A percentile compares a stretch with the other conserved stretches of the same genome.
Conservation (phyloP, 2,113 vertebrate species). For the Drymodes brunneopygia region DNA sequence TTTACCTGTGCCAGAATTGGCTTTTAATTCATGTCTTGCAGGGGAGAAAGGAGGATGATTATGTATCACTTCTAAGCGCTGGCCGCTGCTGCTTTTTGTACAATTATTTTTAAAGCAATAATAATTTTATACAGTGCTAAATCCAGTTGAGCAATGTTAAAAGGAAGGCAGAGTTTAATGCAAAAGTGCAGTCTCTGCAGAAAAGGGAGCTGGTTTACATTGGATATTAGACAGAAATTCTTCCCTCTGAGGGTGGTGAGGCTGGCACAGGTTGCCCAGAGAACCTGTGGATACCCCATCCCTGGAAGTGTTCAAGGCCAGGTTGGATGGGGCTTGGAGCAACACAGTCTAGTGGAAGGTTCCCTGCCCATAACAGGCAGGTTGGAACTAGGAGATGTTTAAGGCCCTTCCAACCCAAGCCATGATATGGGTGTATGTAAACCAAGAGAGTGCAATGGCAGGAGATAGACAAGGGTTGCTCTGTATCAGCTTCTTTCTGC, state of each 20-base stretch:
- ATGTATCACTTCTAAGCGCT: neutral
- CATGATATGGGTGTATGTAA: neutral
- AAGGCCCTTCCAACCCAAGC: neutral
- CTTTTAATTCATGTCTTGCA: neutral
- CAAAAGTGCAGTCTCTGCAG: neutral
- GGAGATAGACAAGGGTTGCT: neutral
- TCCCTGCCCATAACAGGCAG: neutral
- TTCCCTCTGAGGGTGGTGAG: neutral
- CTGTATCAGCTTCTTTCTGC: neutral
- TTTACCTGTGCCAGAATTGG: fast-evolving
- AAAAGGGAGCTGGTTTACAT: neutral
- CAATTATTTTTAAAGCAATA: neutral
- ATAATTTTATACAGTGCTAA: neutral
- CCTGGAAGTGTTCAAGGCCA: neutral
- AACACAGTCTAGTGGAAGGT: neutral
- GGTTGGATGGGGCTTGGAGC: neutral
- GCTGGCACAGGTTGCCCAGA: neutral
- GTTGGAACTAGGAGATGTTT: neutral
- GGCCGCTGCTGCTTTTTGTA: neutral
- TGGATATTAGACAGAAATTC: neutral
- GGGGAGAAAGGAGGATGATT: neutral
- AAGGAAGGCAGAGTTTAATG: neutral
- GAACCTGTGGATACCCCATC: neutral
- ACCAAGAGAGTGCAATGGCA: neutral
- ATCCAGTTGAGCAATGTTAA: neutral